Base-by-base conservation (phyloP, 1,140 invertebrate genomes). In the Planococcus citri region DNA sequence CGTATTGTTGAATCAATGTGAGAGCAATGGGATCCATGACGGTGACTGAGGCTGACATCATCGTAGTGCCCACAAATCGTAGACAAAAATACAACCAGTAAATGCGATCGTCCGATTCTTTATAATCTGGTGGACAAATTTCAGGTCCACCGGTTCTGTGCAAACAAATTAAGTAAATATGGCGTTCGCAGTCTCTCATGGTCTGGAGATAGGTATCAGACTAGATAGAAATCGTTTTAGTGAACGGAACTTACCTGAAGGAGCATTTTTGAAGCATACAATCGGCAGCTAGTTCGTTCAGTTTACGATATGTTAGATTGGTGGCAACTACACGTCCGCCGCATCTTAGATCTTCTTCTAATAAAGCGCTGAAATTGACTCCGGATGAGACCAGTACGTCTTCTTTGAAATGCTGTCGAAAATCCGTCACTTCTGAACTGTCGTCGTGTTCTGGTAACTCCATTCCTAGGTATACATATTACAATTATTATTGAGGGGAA, bases 11-110 rank as follows among this genome's bases (percentile, higher is more conserved):
- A 72, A 90, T 88, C 83, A 91, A 86, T 0, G 85, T 88, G 12
- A 92, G 76, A 1, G 88, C 87, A 64, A 90, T 90, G 0, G 90
- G 89, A 78, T 92, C 89, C 83, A 91, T 85, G 69, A 92, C 87
- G 10, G 87, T 89, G 0, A 91, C 87, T 9, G 86, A 87, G 24
- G 87, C 87, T 1, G 85, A 86, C 70, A 88, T 78, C 83, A 89
- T 88, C 1, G 88, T 85, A 8, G 85, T 88, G 1, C 85, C 89
- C 71, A 89, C 77, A 72, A 91, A 89, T 74, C 90, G 74, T 14
- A 91, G 73, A 29, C 86, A 76, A 75, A 91, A 90, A 76, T 92
- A 92, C 61, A 88, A 82, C 83, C 88, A 91, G 75, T 90, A 91
- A 14, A 87, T 88, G 69, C 83, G 83, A 72, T 87, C 84, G 71